These are phyloP conservation scores for Pemphigus obesinymphae DNA, from an alignment of 1,140 invertebrate genomes.

Conservation along the genomic window DNA sequence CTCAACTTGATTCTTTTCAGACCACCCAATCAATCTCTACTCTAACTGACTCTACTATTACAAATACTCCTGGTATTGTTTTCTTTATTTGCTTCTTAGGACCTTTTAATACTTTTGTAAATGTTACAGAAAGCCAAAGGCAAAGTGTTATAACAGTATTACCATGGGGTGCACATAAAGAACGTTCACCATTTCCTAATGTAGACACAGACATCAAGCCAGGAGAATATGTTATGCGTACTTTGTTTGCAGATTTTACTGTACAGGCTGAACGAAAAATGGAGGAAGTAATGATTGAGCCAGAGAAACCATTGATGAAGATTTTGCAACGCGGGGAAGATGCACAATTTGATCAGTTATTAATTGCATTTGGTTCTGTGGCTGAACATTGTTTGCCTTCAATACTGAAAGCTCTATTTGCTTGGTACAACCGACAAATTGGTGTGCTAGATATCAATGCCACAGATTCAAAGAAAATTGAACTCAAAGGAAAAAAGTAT, in stretches of 20 bases:
- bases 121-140: conserved; percentile 44
- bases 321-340: conserved; percentile 93
- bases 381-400: conserved; percentile 97
- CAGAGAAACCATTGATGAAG: conserved; percentile 88
- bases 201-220: conserved; percentile 66
- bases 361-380: conserved; percentile 85
- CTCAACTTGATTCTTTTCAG: neutral
- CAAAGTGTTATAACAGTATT: conserved; percentile 53
- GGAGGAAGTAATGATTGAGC: conserved; percentile 87
- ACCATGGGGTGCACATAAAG: conserved; percentile 78
- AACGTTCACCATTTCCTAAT: conserved; percentile 59
- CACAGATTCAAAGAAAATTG: conserved; percentile 57
- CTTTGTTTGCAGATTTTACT: conserved; percentile 90
- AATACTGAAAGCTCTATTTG: conserved; percentile 83
- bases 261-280: conserved; percentile 90
- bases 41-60: neutral
- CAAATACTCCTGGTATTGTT: neutral
- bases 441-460: conserved; percentile 56
- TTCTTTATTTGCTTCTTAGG: neutral
- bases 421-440: conserved; percentile 92
- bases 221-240: conserved; percentile 92
- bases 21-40: neutral
- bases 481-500: conserved; percentile 68
- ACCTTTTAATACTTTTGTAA: neutral
- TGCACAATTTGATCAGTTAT: conserved; percentile 88